Conservation (phyloP, 2,888 invertebrate genomes). For the Acanthococcus lagerstroemiae region DNA sequence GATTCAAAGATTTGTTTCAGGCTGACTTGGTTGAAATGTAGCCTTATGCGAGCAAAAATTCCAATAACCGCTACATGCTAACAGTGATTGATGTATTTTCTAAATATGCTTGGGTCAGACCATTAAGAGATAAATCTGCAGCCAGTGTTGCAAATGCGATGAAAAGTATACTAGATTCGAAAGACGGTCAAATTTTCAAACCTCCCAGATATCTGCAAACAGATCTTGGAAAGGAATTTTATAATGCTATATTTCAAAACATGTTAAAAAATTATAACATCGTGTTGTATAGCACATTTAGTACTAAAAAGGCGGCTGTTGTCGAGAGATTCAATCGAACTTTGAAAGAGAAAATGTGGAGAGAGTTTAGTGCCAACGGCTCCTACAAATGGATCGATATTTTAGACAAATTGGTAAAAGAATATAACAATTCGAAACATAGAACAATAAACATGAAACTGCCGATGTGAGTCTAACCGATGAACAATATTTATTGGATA, state of each 20-base stretch:
- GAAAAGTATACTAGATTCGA: neutral
- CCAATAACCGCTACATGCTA: neutral
- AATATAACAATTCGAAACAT: conserved; percentile 4
- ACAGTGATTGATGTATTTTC: neutral
- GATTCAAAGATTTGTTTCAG: neutral
- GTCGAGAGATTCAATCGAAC: conserved; percentile 38
- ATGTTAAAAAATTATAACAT: neutral
- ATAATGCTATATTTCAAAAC: neutral
- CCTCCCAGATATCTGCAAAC: conserved; percentile 38
- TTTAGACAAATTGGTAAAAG: conserved; percentile 34
- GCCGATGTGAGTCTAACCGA: neutral
- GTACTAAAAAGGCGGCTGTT: conserved; percentile 38
- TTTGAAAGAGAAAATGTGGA: conserved; percentile 35
- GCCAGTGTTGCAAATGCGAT: neutral
- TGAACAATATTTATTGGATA: neutral
- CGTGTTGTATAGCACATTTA: neutral
- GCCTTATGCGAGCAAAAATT: neutral
- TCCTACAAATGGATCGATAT: conserved; percentile 36
- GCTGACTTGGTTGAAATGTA: neutral
- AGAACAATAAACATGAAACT: neutral
- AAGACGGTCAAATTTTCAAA: neutral
- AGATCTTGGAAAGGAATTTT: conserved; percentile 40
- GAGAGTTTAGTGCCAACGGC: conserved; percentile 26
- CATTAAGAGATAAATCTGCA: neutral
- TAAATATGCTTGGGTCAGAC: neutral